Base-by-base conservation (phyloP, 2,797 vertebrate genomes). In the Pempheris klunzingeri region DNA sequence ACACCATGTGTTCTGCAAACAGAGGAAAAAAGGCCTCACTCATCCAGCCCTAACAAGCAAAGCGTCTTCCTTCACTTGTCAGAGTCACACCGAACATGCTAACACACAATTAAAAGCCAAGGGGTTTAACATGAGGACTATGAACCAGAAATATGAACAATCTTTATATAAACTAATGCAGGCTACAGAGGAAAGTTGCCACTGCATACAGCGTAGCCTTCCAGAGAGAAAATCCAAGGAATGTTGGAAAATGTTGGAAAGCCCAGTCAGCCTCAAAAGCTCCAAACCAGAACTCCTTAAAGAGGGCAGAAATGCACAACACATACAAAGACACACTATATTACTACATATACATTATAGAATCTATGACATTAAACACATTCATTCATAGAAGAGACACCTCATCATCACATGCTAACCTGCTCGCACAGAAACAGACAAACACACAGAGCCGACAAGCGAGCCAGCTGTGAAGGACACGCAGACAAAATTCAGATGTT, bases 1-100 rank as follows among this genome's bases (percentile, higher is more conserved):
- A 90, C 80, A 88, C 88, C 92, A 92, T 93, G 90, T 92, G 90
- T 86, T 91, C 60, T 63, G 78, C 59, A 84, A 75, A 75, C 69
- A 70, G 54, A n/a, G n/a, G n/a, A 81, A 59, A 86, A 71, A 80
- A 67, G n/a, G 58, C 47, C 74, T 80, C 36, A 82, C 36, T 20
- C 57, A 73, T 70, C 36, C 68, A 80, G 36, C 11, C n/a, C 41
- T 59, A 39, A 81, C 46, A 70, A 60, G 63, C 38, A 63, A 64
- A 68, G 44, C n/a, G 53, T 68, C 64, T 62, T 71, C 41, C 22
- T 38, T 83, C 41, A 46, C 39, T 71, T 49, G 28, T 53, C 50
- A 66, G 64, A 82, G 49, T 39, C 74, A 64, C 5, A 13, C n/a
- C 53, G 39, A 71, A 77, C 46, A 77, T 32, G 59, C 32, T 53